These are phyloP conservation scores for Paramormyrops kingsleyae DNA, from an alignment of 2,113 vertebrate species.

Conservation along the genomic window DNA sequence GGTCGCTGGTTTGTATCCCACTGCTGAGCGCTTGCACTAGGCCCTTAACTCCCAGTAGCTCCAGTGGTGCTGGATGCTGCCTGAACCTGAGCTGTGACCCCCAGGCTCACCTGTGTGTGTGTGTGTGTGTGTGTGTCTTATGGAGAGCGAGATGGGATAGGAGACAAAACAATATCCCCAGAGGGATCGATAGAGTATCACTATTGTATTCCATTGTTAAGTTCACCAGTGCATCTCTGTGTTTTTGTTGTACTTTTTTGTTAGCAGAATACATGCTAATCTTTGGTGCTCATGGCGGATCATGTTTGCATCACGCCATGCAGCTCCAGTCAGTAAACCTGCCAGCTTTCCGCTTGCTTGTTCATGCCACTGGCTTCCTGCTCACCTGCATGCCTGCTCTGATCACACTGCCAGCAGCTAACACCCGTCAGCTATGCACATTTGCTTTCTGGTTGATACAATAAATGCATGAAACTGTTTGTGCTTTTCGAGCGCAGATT, in stretches of 20 bases:
- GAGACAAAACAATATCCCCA: neutral
- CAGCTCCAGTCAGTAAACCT: neutral
- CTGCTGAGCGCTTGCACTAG: neutral
- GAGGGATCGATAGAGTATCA: neutral
- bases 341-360: neutral
- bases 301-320: neutral
- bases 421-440: neutral
- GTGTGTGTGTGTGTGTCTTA: neutral
- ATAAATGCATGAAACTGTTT: neutral
- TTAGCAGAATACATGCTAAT: neutral
- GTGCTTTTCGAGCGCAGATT: slow-evolving; percentile 5
- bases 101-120: neutral
- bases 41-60: neutral
- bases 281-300: neutral
- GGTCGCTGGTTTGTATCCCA: neutral
- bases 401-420: neutral
- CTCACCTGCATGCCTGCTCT: neutral
- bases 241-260: neutral
- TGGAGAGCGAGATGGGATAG: neutral
- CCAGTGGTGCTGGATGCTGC: neutral
- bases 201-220: neutral
- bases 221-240: neutral
- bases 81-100: neutral
- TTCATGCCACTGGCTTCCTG: neutral
- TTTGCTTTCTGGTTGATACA: neutral